Evolutionary conservation across 1,140 invertebrate genomes (phyloP).

Genomic region (Proctacanthus coquilletti): DNA sequence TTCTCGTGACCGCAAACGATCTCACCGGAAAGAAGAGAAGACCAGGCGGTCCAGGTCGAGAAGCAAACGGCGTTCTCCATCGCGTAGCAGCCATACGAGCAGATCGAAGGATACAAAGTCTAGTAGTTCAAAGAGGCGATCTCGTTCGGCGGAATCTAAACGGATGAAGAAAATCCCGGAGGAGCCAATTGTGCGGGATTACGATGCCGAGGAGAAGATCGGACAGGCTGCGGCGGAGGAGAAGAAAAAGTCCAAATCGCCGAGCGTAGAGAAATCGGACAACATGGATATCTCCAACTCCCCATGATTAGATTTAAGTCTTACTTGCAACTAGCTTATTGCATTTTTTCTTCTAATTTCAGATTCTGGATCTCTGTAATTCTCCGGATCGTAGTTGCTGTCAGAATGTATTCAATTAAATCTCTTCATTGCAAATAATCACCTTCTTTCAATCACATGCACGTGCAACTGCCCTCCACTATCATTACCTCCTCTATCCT

Average conservation of each 20-base stretch:
- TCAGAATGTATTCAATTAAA: no score
- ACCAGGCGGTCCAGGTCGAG: conserved; percentile 17
- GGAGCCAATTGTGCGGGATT: conserved; percentile 29
- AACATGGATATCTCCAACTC: conserved; percentile 42
- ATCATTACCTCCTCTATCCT: no score
- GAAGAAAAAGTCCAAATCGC: conserved; percentile 21
- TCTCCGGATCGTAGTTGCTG: no score
- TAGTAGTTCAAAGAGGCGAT: conserved; percentile 19
- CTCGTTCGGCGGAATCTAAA: conserved; percentile 18
- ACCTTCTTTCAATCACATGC: no score
- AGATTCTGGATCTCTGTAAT: no score
- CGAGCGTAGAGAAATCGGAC: conserved; percentile 36
- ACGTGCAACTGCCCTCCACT: no score
- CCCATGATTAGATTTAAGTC: no score
- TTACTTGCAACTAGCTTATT: no score
- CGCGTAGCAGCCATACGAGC: conserved; percentile 23
- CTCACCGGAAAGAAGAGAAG: conserved; percentile 25
- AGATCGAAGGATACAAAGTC: conserved; percentile 12
- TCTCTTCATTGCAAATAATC: no score
- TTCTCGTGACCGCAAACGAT: conserved; percentile 32
- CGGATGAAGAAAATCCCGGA: conserved; percentile 24
- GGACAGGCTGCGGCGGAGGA: conserved; percentile 22
- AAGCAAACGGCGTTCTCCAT: conserved; percentile 24
- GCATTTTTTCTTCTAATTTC: no score
- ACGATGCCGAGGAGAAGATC: conserved; percentile 37